Conservation (phyloP, 2,113 vertebrate species). For the Vulpes vulpes region DNA sequence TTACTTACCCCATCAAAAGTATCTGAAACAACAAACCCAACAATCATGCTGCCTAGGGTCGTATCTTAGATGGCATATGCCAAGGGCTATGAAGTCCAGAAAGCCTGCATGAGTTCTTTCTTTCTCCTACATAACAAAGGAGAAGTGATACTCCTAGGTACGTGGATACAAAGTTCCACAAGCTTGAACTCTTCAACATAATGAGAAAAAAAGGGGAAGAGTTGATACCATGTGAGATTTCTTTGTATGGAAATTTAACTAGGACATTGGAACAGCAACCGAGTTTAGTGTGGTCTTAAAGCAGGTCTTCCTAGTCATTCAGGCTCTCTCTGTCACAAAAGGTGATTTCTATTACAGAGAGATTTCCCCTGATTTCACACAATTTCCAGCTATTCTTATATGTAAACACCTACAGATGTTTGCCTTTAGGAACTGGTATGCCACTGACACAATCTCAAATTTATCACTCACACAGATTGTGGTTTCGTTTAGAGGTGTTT, state of each 20-base stretch:
- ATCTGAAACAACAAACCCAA: not conserved
- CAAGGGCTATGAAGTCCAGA: not conserved
- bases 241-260: not conserved
- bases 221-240: not conserved
- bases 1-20: not conserved
- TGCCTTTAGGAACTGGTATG: not conserved
- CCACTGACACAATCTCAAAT: constrained; percentile 5
- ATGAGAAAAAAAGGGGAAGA: not conserved
- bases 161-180: not conserved
- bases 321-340: not conserved
- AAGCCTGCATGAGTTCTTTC: not conserved
- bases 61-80: not conserved
- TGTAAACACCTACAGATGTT: constrained; percentile 1
- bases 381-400: not conserved
- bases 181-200: not conserved
- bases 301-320: not conserved
- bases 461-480: constrained; percentile 21
- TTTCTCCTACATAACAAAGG: constrained; percentile 16
- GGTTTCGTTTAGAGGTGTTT: constrained; percentile 31
- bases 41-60: not conserved
- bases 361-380: not conserved
- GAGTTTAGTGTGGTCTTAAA: not conserved
- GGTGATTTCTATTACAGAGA: not conserved
- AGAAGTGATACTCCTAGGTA: not conserved
- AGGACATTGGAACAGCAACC: not conserved